A percentile compares a stretch with the other conserved stretches of the same genome.
phyloP scores from a whole-genome alignment of 2,113 vertebrate genomes.

The Chaenocephalus aceratus region DNA sequence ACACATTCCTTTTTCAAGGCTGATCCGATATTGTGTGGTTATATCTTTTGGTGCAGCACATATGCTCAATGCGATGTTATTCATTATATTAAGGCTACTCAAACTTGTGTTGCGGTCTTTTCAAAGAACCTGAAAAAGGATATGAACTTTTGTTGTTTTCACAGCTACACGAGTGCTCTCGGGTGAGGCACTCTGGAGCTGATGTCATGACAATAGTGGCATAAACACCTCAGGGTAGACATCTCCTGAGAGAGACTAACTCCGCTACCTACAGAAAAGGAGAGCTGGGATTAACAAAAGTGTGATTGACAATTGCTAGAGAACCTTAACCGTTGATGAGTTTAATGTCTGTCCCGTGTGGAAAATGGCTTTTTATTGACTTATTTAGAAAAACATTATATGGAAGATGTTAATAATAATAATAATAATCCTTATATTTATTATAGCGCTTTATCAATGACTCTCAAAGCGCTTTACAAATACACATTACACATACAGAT shows the following conservation, averaged over 20 bases:
- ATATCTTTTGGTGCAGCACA: background rate
- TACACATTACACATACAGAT: too few species aligned
- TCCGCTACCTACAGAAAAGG: background rate
- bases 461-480: too few species aligned
- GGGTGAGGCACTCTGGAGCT: constrained; percentile 37
- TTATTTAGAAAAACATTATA: background rate
- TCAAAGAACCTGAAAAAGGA: background rate
- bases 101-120: background rate
- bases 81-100: background rate
- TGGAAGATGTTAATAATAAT: background rate
- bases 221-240: constrained; percentile 52
- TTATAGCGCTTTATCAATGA: too few species aligned
- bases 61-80: background rate
- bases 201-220: constrained; percentile 72
- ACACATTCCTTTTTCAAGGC: background rate
- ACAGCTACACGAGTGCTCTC: constrained; percentile 1
- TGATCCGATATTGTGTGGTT: background rate
- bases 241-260: constrained; percentile 39
- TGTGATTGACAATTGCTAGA: background rate
- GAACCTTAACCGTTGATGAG: background rate
- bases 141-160: constrained; percentile 45
- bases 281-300: background rate
- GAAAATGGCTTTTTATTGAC: background rate
- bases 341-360: background rate
- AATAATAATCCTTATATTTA: too few species aligned